Evolutionary conservation across 2,797 vertebrate genomes (phyloP).

Genomic region (Lacerta bilineata): DNA sequence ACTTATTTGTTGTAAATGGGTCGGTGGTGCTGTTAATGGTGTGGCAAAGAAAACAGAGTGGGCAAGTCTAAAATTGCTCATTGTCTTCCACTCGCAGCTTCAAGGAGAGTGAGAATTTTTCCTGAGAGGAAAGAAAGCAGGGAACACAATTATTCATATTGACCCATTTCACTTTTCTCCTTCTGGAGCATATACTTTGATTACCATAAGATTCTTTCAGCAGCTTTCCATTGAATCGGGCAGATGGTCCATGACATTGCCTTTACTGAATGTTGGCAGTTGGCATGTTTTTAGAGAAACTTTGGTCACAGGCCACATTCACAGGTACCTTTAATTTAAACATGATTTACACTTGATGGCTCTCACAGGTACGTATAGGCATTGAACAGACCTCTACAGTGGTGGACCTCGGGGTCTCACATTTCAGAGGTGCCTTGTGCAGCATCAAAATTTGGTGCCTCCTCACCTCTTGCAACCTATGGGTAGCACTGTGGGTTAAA

Average conservation of each 20-base stretch:
- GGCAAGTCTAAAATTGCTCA: constrained; percentile 2
- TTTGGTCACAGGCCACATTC: not conserved
- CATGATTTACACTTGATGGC: too few species aligned
- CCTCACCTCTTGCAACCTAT: too few species aligned
- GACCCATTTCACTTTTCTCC: not conserved
- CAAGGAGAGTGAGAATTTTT: not conserved
- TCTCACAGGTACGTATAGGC: not conserved
- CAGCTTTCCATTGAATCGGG: not conserved
- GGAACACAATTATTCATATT: not conserved
- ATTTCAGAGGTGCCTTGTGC: too few species aligned
- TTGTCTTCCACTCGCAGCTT: not conserved
- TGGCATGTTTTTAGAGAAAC: not conserved
- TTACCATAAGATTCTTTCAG: not conserved
- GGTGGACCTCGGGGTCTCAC: too few species aligned
- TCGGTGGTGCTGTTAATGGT: constrained; percentile 22
- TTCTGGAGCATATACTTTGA: not conserved
- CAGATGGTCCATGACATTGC: not conserved
- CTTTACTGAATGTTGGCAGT: not conserved
- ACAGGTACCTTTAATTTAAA: too few species aligned
- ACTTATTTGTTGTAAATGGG: constrained; percentile 41
- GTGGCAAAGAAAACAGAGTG: constrained; percentile 31
- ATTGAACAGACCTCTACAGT: too few species aligned
- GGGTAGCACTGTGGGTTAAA: too few species aligned
- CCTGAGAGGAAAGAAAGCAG: not conserved
- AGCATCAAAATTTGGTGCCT: too few species aligned